Conservation (phyloP, 2,888 invertebrate species). For the Anorthoa munda region DNA sequence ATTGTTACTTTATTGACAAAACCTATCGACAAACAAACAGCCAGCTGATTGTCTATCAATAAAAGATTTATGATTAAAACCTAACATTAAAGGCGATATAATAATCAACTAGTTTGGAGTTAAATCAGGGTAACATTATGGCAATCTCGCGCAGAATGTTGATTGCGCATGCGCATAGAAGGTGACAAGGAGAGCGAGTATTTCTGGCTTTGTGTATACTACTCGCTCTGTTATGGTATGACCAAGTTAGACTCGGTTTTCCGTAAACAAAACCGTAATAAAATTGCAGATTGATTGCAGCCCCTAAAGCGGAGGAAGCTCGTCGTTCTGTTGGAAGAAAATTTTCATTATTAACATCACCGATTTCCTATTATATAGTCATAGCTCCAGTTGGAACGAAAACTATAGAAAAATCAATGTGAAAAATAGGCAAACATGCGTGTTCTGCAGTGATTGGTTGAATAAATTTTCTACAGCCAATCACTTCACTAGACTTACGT, state of each 20-base stretch:
- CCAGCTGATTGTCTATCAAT: slow-evolving; percentile 22
- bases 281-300: background rate
- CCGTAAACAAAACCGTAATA: slow-evolving; percentile 51
- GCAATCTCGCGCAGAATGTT: slow-evolving; percentile 62
- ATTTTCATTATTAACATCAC: background rate
- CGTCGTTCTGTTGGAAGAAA: background rate
- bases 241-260: slow-evolving; percentile 41
- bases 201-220: slow-evolving; percentile 60
- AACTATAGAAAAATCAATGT: too few relatives aligned
- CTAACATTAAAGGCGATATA: slow-evolving; percentile 24
- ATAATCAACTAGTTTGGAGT: slow-evolving; percentile 30
- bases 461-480: background rate
- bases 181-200: slow-evolving; percentile 54
- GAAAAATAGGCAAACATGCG: too few relatives aligned
- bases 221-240: slow-evolving; percentile 44
- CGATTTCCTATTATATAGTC: too few relatives aligned
- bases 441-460: background rate
- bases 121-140: slow-evolving; percentile 45
- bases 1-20: background rate
- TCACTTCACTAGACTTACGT: too few relatives aligned
- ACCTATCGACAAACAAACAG: background rate
- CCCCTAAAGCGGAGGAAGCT: background rate
- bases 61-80: slow-evolving; percentile 21
- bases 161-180: slow-evolving; percentile 60
- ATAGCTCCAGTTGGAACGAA: too few relatives aligned